Conservation (phyloP, 2,797 vertebrate genomes). For the Graptemys geographica region DNA sequence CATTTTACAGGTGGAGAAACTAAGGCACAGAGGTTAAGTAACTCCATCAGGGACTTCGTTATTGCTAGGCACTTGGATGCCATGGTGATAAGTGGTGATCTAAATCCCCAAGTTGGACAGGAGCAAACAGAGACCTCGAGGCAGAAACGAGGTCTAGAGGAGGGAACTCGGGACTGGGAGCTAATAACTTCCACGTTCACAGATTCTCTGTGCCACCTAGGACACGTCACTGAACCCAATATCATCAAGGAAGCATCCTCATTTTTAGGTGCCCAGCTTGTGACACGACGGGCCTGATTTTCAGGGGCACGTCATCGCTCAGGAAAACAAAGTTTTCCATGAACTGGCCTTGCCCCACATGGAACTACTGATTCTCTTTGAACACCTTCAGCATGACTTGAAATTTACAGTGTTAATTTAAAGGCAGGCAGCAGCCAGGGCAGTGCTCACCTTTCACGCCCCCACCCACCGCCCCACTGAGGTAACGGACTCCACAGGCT, state of each 20-base stretch:
- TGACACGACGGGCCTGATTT: fast-evolving
- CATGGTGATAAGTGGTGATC: too few relatives aligned
- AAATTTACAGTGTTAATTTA: slow-evolving; percentile 62
- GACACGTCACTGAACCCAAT: fast-evolving
- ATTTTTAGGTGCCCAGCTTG: fast-evolving
- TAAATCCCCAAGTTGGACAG: neutral
- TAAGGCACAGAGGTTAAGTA: too few relatives aligned
- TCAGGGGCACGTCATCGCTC: neutral
- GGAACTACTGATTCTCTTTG: slow-evolving; percentile 19
- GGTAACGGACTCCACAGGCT: slow-evolving; percentile 47
- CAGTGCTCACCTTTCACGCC: neutral
- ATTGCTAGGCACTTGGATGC: too few relatives aligned
- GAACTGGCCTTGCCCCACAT: fast-evolving
- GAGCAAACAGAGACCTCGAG: neutral
- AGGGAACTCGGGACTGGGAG: neutral
- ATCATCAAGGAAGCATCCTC: neutral
- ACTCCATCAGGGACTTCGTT: too few relatives aligned
- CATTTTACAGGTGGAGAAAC: neutral
- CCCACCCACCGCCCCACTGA: slow-evolving; percentile 33
- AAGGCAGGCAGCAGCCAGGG: slow-evolving; percentile 11
- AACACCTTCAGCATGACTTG: neutral
- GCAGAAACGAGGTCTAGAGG: neutral
- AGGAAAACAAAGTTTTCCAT: neutral
- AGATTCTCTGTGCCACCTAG: neutral
- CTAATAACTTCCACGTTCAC: neutral